phyloP scores from a whole-genome alignment of 2,888 invertebrate genomes.

The Drosophila pseudotakahashii region DNA sequence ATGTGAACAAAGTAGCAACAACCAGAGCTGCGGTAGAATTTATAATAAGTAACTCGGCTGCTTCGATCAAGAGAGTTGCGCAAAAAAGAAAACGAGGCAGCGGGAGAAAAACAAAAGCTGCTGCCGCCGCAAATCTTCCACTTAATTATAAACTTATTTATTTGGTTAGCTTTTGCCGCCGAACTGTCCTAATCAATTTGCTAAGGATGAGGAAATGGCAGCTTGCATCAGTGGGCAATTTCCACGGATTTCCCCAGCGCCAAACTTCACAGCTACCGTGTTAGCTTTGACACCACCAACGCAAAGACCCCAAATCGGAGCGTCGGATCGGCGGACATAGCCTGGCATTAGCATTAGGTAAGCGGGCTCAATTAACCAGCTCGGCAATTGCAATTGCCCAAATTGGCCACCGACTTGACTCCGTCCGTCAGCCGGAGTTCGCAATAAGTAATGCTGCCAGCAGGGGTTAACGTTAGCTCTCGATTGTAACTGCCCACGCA shows the following conservation, averaged over 20 bases:
- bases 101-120: constrained; percentile 31
- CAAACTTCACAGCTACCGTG: constrained; percentile 76
- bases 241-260: constrained; percentile 72
- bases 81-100: constrained; percentile 39
- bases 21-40: constrained; percentile 47
- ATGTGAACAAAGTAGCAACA: constrained; percentile 67
- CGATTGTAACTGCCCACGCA: constrained; percentile 65
- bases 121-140: constrained; percentile 53
- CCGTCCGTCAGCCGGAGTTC: constrained; percentile 38
- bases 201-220: constrained; percentile 73
- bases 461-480: constrained; percentile 24
- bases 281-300: constrained; percentile 76
- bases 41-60: constrained; percentile 64
- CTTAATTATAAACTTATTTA: constrained; percentile 75
- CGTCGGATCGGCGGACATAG: constrained; percentile 14
- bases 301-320: constrained; percentile 30
- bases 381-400: constrained; percentile 69
- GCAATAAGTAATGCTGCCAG: constrained; percentile 28
- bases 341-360: constrained; percentile 55
- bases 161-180: constrained; percentile 57
- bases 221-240: constrained; percentile 55
- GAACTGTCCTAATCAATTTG: constrained; percentile 77
- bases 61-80: constrained; percentile 50
- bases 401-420: constrained; percentile 56
- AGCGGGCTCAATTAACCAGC: constrained; percentile 56